Percentiles rank a stretch among this genome's conserved stretches.
Conservation (phyloP, 2,888 invertebrate species). For the Pammene fasciana region DNA sequence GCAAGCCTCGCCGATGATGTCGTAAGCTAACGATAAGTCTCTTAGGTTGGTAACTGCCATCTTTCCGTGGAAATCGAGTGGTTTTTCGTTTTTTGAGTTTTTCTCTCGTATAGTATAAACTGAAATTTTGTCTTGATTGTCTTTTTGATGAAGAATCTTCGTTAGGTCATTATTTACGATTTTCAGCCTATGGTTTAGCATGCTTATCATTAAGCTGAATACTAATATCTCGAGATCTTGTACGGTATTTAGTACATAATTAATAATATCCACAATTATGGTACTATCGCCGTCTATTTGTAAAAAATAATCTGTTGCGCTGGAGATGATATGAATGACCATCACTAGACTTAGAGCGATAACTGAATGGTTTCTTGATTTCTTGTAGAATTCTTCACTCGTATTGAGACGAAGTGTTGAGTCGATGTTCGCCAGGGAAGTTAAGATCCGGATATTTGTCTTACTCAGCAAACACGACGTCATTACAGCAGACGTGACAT, state of each 20-base stretch:
- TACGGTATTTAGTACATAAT: conserved; percentile 44
- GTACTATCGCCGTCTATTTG: conserved; percentile 40
- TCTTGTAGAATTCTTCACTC: conserved; percentile 51
- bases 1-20: conserved; percentile 58
- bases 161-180: conserved; percentile 57
- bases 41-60: conserved; percentile 54
- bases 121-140: conserved; percentile 22
- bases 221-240: conserved; percentile 59
- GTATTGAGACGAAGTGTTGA: conserved; percentile 49
- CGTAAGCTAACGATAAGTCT: conserved; percentile 58
- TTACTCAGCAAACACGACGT: conserved; percentile 51
- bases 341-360: conserved; percentile 46
- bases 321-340: conserved; percentile 46
- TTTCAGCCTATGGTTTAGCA: conserved; percentile 54
- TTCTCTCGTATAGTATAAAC: conserved; percentile 28
- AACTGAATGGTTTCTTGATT: conserved; percentile 46
- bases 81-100: conserved; percentile 45
- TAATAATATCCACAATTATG: neutral
- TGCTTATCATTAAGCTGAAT: conserved; percentile 57
- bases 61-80: conserved; percentile 52
- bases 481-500: conserved; percentile 49
- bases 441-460: conserved; percentile 52
- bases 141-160: conserved; percentile 50
- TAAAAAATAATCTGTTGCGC: conserved; percentile 45
- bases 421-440: conserved; percentile 54